Conservation (phyloP, 30 jellyfish, hydroid and myxozoan species). For the Pseudorhiza aurosa region DNA sequence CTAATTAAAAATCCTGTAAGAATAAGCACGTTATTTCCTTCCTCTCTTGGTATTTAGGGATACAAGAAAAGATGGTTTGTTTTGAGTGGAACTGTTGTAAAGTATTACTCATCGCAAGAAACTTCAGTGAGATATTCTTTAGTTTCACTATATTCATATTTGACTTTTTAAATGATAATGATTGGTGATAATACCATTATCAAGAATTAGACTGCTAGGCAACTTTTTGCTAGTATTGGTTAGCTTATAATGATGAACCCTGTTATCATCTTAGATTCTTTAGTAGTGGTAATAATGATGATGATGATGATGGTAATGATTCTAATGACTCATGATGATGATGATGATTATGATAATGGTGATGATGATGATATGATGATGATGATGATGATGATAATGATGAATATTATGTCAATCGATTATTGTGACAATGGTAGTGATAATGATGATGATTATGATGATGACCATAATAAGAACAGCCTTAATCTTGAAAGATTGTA, state of each 20-base stretch:
- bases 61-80: slow-evolving; percentile 85
- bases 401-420: neutral
- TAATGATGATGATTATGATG: neutral
- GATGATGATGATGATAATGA: neutral
- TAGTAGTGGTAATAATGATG: neutral
- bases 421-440: neutral
- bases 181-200: too few relatives aligned
- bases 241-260: too few relatives aligned
- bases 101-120: slow-evolving; percentile 74
- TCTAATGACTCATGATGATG: neutral
- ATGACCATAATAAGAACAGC: neutral
- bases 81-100: slow-evolving; percentile 42
- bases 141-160: neutral
- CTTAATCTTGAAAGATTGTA: too few relatives aligned
- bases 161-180: neutral
- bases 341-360: neutral
- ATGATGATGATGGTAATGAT: neutral
- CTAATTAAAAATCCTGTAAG: too few relatives aligned
- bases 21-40: too few relatives aligned
- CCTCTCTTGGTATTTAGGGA: slow-evolving; percentile 48
- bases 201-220: too few relatives aligned
- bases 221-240: too few relatives aligned
- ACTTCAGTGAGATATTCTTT: slow-evolving; percentile 30
- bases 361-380: neutral
- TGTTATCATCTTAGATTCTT: too few relatives aligned